Conservation (phyloP, 2,113 vertebrate genomes). For the Psittacula cyanocephala region DNA sequence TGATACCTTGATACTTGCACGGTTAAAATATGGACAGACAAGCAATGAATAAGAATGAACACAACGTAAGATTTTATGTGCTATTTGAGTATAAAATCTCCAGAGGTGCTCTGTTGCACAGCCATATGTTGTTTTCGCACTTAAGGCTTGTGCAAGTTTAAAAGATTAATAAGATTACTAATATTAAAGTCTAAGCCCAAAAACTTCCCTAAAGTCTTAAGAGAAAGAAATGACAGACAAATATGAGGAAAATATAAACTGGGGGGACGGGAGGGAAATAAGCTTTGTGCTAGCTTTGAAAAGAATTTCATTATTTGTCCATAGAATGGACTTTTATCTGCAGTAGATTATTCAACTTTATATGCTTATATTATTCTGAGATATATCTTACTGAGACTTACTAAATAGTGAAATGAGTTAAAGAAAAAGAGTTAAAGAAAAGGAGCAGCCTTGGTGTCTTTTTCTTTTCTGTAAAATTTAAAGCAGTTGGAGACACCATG, state of each 20-base stretch:
- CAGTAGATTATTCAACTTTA: background rate
- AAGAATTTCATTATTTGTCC: background rate
- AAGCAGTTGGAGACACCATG: background rate
- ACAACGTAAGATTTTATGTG: slow-evolving; percentile 26
- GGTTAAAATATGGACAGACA: slow-evolving; percentile 60
- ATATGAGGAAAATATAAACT: background rate
- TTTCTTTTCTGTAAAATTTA: background rate
- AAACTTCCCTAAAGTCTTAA: slow-evolving; percentile 23
- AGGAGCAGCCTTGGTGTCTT: background rate
- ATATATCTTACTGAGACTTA: background rate
- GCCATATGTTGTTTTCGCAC: slow-evolving; percentile 59
- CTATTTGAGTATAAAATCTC: slow-evolving; percentile 46
- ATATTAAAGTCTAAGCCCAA: slow-evolving; percentile 34
- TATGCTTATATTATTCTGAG: background rate
- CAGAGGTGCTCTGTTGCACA: slow-evolving; percentile 43
- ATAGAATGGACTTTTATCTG: background rate
- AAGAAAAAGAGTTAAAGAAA: background rate
- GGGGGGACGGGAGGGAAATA: accelerated
- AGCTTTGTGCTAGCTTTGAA: background rate
- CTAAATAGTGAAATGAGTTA: background rate
- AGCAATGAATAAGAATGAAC: slow-evolving; percentile 59
- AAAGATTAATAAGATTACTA: slow-evolving; percentile 66
- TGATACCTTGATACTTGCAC: slow-evolving; percentile 52
- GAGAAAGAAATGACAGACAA: background rate
- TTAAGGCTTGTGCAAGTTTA: slow-evolving; percentile 51